These are phyloP conservation scores for Hemicordylus capensis DNA, from an alignment of 2,113 vertebrate genomes.

Conservation along the genomic window DNA sequence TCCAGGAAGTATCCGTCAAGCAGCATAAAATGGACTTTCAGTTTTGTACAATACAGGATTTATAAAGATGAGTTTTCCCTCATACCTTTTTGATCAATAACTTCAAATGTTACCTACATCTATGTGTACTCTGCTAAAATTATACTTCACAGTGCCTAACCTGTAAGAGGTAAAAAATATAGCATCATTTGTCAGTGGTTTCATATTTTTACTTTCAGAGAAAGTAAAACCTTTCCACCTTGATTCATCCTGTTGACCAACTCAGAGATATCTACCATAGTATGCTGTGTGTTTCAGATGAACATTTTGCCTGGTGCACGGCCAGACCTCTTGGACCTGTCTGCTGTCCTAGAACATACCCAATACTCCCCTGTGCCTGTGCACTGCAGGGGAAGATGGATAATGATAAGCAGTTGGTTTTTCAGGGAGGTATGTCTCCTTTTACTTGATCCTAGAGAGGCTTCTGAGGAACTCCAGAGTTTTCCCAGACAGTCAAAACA, in stretches of 20 bases:
- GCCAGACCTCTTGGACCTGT: neutral
- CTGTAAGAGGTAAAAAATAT: neutral
- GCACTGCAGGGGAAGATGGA: neutral
- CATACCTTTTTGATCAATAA: rapidly evolving
- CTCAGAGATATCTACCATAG: neutral
- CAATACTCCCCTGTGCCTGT: neutral
- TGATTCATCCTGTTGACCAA: neutral
- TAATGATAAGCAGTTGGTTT: neutral
- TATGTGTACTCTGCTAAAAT: neutral
- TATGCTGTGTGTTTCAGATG: neutral
- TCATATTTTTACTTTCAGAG: neutral
- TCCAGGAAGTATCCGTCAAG: neutral
- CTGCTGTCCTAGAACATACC: neutral
- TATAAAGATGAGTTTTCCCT: neutral
- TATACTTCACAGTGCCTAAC: neutral
- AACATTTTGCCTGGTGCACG: no score
- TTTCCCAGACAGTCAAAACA: neutral
- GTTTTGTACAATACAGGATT: slow-evolving; percentile 3
- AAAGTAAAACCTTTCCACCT: neutral
- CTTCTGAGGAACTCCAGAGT: neutral
- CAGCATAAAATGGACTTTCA: neutral
- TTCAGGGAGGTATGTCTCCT: no score
- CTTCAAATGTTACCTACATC: neutral
- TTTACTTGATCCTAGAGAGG: neutral
- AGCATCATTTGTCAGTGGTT: neutral